Percentiles rank a stretch among this genome's conserved stretches.
These are phyloP conservation scores for Sinhomidia bicolor DNA, from an alignment of 2,888 invertebrate genomes.

Conservation along the genomic window DNA sequence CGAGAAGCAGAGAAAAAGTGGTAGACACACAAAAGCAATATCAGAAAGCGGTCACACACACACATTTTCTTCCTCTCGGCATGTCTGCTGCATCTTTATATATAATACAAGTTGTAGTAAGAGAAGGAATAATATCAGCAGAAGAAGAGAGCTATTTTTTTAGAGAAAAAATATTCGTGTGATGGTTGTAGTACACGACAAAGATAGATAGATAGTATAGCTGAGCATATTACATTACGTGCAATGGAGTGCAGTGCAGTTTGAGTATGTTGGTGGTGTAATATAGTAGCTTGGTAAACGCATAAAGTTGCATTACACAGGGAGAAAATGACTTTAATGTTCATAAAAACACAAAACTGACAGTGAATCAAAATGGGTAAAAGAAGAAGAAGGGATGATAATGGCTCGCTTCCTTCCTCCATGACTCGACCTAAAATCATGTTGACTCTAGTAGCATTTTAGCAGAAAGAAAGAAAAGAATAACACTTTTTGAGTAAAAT, in stretches of 20 bases:
- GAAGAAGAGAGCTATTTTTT: constrained; percentile 18
- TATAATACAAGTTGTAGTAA: background rate
- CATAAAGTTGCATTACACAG: constrained; percentile 72
- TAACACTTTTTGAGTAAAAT: background rate
- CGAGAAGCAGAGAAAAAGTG: constrained; percentile 47
- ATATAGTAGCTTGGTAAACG: constrained; percentile 70
- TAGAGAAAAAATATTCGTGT: constrained; percentile 25
- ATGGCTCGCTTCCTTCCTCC: constrained; percentile 70
- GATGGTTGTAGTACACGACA: constrained; percentile 41
- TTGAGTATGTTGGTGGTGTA: constrained; percentile 42
- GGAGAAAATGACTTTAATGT: constrained; percentile 71
- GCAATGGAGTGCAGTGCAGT: constrained; percentile 31
- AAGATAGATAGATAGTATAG: too few species aligned
- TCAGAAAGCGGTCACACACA: constrained; percentile 50
- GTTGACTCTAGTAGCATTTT: constrained; percentile 46
- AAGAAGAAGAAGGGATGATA: constrained; percentile 60
- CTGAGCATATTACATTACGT: too few species aligned
- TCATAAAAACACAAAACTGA: constrained; percentile 68
- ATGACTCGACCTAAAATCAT: constrained; percentile 68
- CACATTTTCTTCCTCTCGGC: constrained; percentile 22
- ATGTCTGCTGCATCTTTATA: background rate
- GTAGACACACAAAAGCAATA: constrained; percentile 48
- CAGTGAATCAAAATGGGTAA: constrained; percentile 69
- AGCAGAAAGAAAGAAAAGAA: constrained; percentile 14
- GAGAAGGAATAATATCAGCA: background rate